Conservation (phyloP, 2,888 invertebrate genomes). For the Megalurothrips usitatus region DNA sequence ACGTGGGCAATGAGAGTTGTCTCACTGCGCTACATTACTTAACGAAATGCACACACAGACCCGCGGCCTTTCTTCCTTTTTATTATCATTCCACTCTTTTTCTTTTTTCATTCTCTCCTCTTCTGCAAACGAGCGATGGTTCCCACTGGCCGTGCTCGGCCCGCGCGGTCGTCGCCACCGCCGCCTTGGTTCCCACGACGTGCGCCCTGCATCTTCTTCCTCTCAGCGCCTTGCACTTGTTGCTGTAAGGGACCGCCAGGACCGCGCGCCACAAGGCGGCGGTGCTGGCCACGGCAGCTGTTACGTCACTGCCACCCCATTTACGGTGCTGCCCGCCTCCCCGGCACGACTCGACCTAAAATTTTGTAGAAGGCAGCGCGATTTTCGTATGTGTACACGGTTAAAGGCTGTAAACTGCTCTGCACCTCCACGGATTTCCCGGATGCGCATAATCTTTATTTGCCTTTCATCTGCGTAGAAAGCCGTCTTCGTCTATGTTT, state of each 20-base stretch:
- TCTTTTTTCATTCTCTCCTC: not conserved
- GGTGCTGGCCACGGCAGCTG: too few species aligned
- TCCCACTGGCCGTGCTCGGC: not conserved
- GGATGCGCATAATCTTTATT: too few species aligned
- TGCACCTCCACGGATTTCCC: too few species aligned
- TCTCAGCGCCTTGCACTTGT: not conserved
- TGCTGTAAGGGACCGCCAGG: not conserved
- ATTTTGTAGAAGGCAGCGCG: too few species aligned
- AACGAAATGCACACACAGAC: not conserved
- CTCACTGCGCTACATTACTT: not conserved
- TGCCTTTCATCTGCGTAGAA: too few species aligned
- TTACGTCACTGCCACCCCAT: too few species aligned
- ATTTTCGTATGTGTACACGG: too few species aligned
- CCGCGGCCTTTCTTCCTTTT: not conserved
- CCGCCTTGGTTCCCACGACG: not conserved
- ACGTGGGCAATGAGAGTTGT: not conserved
- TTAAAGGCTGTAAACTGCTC: too few species aligned
- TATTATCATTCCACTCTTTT: not conserved
- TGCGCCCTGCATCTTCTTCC: not conserved
- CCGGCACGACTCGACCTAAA: too few species aligned
- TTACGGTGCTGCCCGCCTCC: too few species aligned
- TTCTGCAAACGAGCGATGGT: constrained; percentile 16
- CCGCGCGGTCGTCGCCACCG: not conserved
- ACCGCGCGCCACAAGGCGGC: too few species aligned
- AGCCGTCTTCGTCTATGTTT: too few species aligned